These are phyloP conservation scores for Lytechinus pictus DNA, from an alignment of 35 echinoderm and acorn worm species.

Conservation along the genomic window DNA sequence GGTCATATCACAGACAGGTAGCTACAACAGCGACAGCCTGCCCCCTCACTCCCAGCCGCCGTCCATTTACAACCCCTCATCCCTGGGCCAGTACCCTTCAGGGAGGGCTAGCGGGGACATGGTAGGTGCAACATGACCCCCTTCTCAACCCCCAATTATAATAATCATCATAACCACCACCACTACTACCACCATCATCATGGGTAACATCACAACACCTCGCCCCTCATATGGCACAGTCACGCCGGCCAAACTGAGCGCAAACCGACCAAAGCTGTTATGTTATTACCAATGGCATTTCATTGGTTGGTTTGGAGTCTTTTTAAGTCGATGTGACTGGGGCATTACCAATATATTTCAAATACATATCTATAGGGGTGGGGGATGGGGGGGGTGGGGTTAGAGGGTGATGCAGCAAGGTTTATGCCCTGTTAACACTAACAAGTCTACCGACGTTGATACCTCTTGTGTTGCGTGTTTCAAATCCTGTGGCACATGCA, in stretches of 20 bases:
- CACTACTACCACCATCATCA: not conserved
- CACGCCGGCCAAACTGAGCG: too few relatives aligned
- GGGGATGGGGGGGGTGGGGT: not conserved
- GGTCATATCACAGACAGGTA: constrained; percentile 93
- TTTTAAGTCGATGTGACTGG: too few relatives aligned
- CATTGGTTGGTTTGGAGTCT: too few relatives aligned
- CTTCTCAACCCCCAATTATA: not conserved
- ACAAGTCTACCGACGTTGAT: not conserved
- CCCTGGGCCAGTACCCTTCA: constrained; percentile 81
- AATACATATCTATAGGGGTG: not conserved
- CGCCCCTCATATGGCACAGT: not conserved
- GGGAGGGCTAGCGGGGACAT: constrained; percentile 64
- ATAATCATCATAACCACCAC: not conserved
- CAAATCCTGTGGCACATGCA: not conserved
- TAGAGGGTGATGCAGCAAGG: not conserved
- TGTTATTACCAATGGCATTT: too few relatives aligned
- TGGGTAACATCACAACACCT: not conserved
- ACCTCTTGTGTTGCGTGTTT: not conserved
- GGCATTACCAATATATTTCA: not conserved
- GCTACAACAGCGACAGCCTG: constrained; percentile 80
- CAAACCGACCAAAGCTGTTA: too few relatives aligned
- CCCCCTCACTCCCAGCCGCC: constrained; percentile 70
- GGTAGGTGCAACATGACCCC: constrained; percentile 90
- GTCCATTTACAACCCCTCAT: constrained; percentile 88
- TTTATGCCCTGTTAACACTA: not conserved